Evolutionary conservation across 2,113 vertebrate genomes (phyloP), one percentile per base, ranked within the genome.

Genomic region (Chunga burmeisteri): DNA sequence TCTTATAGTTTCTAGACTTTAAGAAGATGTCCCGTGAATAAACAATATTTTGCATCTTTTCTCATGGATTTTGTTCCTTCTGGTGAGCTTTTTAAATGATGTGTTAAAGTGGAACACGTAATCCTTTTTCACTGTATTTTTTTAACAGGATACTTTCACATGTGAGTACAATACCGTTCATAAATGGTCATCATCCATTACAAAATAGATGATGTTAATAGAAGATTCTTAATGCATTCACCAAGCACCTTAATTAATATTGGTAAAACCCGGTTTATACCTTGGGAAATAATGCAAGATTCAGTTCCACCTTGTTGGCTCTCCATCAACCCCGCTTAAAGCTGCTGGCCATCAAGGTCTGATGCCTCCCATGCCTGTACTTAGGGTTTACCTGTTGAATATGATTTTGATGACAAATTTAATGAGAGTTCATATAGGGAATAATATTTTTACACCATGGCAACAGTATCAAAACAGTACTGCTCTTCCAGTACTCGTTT

Each of bases 11-110:
- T 80, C 73, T 88, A 83, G 81, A 72, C 83, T 95, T 93, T 46
- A 56, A 66, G 65, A 94, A 89, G 87, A 85, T 80, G 93, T 91
- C 88, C 65, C 21, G 18, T 74, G 68, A 93, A 88, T 96, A 91
- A 96, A 91, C 75, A 93, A 36, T 46, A 50, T 78, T 94, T 81
- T 82, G 74, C n/a, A 70, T 96, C 90, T 95, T 94, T 96, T 88
- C 58, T 94, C 52, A 63, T 77, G 67, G 67, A 91, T 66, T 96
- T 97, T 79, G 5, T 79, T 96, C 74, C 52, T 90, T 90, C 40
- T 94, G 68, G n/a, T 95, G 90, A 97, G 77, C 59, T 96, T 92
- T 84, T 96, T n/a, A 93, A 79, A 63, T 26, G 47, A 81, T 89
- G 17, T 89, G 66, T 95, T 96, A 70, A 93, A 78, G n/a, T 82